Evolutionary conservation across 2,888 invertebrate species (phyloP), one percentile per base, ranked within the genome.

Genomic region (Xanthostigma xanthostigma): DNA sequence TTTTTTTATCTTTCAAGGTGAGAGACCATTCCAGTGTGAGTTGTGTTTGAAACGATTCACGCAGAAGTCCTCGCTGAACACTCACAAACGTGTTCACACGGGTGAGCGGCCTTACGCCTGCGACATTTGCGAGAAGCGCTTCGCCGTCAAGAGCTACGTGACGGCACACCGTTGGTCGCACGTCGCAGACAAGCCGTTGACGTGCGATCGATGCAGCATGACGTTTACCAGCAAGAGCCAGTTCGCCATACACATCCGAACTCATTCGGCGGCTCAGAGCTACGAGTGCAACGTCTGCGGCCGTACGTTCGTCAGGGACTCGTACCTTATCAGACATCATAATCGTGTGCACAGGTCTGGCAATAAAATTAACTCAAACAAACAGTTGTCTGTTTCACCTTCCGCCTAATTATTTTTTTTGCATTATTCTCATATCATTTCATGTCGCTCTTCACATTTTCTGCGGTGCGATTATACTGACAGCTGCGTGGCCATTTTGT

Each of bases 161-260:
- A 81, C 81, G 54, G 84, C 86, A 43, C 86, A 86, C 64, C 79
- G 82, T 56, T 84, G 84, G 84, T 82, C 84, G 45, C 85, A 85
- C 66, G 81, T 84, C 47, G 79, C 82, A 6, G 84, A 84, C 63
- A 81, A 81, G 66, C 82, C 81, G 37, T 63, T 83, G 58, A 78
- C 78, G 57, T 84, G 84, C 68, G 79, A 79, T 60, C 73, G 79
- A 55, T 80, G 84, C 65, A 78, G 80, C 57, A 73, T 81, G 68
- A 79, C 81, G 52, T 84, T 84, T 66, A 81, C 79, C 47, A 81
- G 79, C 59, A 84, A 83, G 70, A 76, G 77, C 51, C 81, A 82
- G 69, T 84, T 84, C 67, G 79, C 82, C 53, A 72, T 81, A 53
- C 85, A 86, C 69, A 79, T 84, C 64, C 79, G 82, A 68, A 79